Conservation (phyloP, 2,797 vertebrate genomes). For the Tympanoctomys barrerae region DNA sequence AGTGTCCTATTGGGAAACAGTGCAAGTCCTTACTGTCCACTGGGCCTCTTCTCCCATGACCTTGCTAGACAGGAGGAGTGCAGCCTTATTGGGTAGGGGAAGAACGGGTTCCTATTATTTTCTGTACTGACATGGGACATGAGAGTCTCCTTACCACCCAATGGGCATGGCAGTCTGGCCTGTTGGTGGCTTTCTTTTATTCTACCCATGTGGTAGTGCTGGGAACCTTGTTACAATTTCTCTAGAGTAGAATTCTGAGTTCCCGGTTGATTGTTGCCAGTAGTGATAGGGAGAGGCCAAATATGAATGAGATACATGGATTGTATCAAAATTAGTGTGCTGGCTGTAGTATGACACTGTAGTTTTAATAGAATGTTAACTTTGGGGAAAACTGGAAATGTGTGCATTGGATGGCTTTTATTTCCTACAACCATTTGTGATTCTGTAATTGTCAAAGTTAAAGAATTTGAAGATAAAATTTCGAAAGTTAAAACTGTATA, state of each 20-base stretch:
- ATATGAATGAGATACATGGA: not conserved
- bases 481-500: not conserved
- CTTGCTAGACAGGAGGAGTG: not conserved
- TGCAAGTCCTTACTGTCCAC: not conserved
- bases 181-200: not conserved
- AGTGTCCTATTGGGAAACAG: not conserved
- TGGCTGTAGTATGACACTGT: not conserved
- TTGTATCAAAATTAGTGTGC: not conserved
- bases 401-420: not conserved
- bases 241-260: not conserved
- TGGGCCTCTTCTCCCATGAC: not conserved
- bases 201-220: not conserved
- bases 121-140: not conserved
- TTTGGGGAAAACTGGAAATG: not conserved
- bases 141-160: not conserved
- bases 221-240: not conserved
- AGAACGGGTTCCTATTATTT: not conserved
- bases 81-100: not conserved
- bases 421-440: not conserved
- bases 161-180: too few relatives aligned
- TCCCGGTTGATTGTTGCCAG: not conserved
- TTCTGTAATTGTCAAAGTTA: not conserved
- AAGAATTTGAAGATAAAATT: conserved; percentile 6
- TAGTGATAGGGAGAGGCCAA: not conserved
- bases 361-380: not conserved